Percentiles rank a stretch among this genome's conserved stretches.
phyloP scores from a whole-genome alignment of 1,140 invertebrate genomes.

The Neoseiulus cucumeris region DNA sequence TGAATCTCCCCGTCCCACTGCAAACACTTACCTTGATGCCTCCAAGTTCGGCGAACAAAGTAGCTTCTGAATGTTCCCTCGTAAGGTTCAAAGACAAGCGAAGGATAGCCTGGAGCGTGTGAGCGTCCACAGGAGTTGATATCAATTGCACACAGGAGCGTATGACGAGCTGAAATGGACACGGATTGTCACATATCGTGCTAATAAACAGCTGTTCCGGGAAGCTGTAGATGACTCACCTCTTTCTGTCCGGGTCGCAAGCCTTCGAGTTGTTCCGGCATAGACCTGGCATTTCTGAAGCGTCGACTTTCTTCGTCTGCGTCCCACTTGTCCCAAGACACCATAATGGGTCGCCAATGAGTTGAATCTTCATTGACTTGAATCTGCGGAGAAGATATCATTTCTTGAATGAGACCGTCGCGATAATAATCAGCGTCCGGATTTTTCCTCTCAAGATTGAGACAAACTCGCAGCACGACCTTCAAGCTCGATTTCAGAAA shows the following conservation, averaged over 20 bases:
- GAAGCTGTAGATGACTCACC: background rate
- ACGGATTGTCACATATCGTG: background rate
- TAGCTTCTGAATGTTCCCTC: constrained; percentile 48
- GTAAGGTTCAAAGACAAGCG: constrained; percentile 54
- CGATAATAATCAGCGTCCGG: too few species aligned
- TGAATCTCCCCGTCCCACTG: too few species aligned
- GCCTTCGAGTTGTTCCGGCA: constrained; percentile 18
- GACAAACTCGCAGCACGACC: too few species aligned
- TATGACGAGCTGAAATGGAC: constrained; percentile 15
- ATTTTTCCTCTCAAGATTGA: too few species aligned
- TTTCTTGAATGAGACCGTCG: too few species aligned
- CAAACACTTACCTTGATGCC: constrained; percentile 35
- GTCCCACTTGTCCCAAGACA: constrained; percentile 29
- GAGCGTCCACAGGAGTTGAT: constrained; percentile 44
- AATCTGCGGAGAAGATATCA: constrained; percentile 13
- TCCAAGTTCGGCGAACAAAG: constrained; percentile 48
- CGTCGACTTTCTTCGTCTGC: constrained; percentile 22
- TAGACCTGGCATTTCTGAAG: constrained; percentile 23
- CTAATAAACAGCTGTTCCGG: background rate
- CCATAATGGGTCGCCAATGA: constrained; percentile 57
- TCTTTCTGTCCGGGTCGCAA: background rate
- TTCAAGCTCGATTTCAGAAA: too few species aligned
- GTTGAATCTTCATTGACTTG: constrained; percentile 52
- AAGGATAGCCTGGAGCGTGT: constrained; percentile 55
- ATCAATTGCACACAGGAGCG: constrained; percentile 49